Percentiles rank a stretch among this genome's conserved stretches.
phyloP scores from a whole-genome alignment of 2,888 invertebrate genomes.

The Troides helena region DNA sequence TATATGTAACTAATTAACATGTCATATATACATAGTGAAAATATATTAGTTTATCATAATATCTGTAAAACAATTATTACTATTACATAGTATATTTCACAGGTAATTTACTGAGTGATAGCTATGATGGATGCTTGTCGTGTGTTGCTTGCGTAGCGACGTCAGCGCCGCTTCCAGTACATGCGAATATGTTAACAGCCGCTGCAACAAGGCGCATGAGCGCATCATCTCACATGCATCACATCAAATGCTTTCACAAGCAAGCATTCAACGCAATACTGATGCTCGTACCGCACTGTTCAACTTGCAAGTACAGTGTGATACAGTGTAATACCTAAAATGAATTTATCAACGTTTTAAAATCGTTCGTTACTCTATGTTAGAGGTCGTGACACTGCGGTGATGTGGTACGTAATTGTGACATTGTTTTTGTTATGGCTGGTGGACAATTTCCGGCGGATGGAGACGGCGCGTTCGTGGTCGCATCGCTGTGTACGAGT shows the following conservation, averaged over 20 bases:
- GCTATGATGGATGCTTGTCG: background rate
- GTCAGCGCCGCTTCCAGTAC: slow-evolving; percentile 42
- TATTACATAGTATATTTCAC: no score
- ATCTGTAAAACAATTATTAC: no score
- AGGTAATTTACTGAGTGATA: no score
- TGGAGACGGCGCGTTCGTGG: slow-evolving; percentile 51
- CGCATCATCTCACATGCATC: slow-evolving; percentile 44
- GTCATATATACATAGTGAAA: no score
- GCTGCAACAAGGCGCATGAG: slow-evolving; percentile 44
- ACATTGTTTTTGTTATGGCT: slow-evolving; percentile 72
- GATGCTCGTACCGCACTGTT: slow-evolving; percentile 37
- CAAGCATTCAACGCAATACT: slow-evolving; percentile 42
- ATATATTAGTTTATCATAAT: no score
- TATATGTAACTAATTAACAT: no score
- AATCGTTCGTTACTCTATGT: slow-evolving; percentile 14
- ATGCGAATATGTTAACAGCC: slow-evolving; percentile 43
- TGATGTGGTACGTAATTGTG: slow-evolving; percentile 69
- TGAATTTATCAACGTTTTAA: slow-evolving; percentile 5
- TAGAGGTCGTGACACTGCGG: slow-evolving; percentile 42
- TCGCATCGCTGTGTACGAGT: slow-evolving; percentile 61
- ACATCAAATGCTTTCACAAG: slow-evolving; percentile 53
- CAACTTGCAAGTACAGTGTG: slow-evolving; percentile 31
- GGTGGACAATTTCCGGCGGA: slow-evolving; percentile 68
- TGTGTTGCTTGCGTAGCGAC: slow-evolving; percentile 42
- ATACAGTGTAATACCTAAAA: background rate